Percentiles rank a stretch among this genome's conserved stretches.
These are phyloP conservation scores for Sceloporus tristichus DNA, from an alignment of 2,113 vertebrate species.

Conservation along the genomic window DNA sequence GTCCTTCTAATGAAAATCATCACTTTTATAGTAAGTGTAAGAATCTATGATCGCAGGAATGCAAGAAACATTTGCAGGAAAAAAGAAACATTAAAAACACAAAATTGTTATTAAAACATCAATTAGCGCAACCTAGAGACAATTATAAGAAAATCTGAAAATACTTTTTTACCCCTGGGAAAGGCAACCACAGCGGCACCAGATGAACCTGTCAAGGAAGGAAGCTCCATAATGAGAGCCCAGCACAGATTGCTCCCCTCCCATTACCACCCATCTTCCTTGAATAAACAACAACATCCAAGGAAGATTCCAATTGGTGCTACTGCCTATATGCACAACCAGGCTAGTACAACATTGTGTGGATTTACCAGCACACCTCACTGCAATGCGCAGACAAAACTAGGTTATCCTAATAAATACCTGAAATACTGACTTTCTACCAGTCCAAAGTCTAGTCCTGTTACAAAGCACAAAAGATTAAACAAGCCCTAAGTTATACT, in stretches of 20 bases:
- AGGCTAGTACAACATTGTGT: background rate
- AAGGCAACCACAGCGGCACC: too few species aligned
- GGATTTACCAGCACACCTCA: background rate
- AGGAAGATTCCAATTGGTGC: background rate
- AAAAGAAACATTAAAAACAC: background rate
- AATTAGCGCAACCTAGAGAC: background rate
- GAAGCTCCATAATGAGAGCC: too few species aligned
- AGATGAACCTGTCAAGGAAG: background rate
- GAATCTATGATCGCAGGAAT: background rate
- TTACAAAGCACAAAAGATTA: background rate
- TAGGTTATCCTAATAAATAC: background rate
- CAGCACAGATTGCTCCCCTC: background rate
- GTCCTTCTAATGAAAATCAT: background rate
- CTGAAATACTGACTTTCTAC: background rate
- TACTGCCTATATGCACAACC: background rate
- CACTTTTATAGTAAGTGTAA: background rate
- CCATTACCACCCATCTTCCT: background rate
- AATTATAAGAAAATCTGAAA: background rate
- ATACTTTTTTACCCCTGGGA: background rate
- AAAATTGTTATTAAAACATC: background rate
- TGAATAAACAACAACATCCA: background rate
- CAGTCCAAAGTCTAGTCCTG: background rate
- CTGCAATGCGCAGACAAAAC: background rate
- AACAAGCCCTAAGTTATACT: background rate
- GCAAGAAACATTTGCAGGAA: background rate